Base-by-base conservation (phyloP, 2,113 vertebrate species). In the Nyctibius bracteatus region DNA sequence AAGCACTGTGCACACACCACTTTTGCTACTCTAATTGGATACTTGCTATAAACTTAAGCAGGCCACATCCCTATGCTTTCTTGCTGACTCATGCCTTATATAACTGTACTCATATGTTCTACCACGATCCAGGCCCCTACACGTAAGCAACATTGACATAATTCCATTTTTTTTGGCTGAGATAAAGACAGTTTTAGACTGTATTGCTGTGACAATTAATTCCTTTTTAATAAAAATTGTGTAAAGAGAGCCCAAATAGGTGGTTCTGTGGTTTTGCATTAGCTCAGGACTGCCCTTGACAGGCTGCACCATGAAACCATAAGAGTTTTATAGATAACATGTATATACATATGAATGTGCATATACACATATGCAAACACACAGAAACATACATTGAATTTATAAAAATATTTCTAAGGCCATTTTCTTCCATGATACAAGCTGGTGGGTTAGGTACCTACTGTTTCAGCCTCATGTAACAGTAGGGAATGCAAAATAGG, bases 371-470 rank as follows among this genome's bases (percentile, higher is more conserved):
- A n/a, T 11, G 15, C 9, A 93, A 74, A 22, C 4, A 10, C 16
- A 77, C 5, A n/a, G 5, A 70, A 14, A 57, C 5, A 12, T 4
- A 49, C 6, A 67, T 2, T 14, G 17, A 33, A 74, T 44, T 61
- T 68, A 30, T 24, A 57, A 68, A 88, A 87, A 24, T 44, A 47
- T 21, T 57, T 9, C 25, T 59, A 39, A 68, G 25, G 4, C 2
- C 5, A 24, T 83, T 81, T 91, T 66, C 24, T 73, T 86, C 7
- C 22, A 66, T 41, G 24, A 5, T 18, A 17, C 19, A 65, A 49
- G 1, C 4, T 90, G 16, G 0, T 43, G 8, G 10, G 1, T 55
- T 86, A 35, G 4, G 14, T 63, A 23, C 7, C 5, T 33, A 43
- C 10, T 43, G 10, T 54, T 91, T 74, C 51, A 74, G 43, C 21